Base-by-base conservation (phyloP, 2,113 vertebrate species). In the Prionailurus viverrinus region DNA sequence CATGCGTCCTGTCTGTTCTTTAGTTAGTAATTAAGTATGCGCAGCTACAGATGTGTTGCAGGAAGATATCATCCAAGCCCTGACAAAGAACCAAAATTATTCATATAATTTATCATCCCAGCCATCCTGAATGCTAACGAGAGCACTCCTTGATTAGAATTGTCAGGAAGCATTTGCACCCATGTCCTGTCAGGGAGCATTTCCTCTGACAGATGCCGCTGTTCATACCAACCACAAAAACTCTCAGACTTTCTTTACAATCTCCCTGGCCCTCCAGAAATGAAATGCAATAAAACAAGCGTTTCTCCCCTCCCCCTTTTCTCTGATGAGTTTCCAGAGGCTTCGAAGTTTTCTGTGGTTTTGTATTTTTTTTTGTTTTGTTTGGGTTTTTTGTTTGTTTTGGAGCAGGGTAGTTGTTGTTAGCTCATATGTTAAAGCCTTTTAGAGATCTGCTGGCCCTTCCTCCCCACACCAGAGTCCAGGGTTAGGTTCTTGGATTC, bases 71-170 rank as follows among this genome's bases (percentile, higher is more conserved):
- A 97, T 97, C 94, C 66, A 97, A 87, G 63, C 69, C 89, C 74
- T 98, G 97, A 98, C 97, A 98, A 98, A 98, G 97, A 97, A 97
- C 48, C 23, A 89, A 97, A 98, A 98, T 98, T 98, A 98, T 98
- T 99, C 97, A 84, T 97, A 92, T 98, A 94, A 97, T 97, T 91
- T 98, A 97, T 98, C 97, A 96, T 97, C 96, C 45, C 65, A 95
- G 91, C 83, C 89, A 95, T 97, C 95, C 94, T 95, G 98, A 98
- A 98, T 98, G 89, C 97, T 98, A 98, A 98, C 12, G 10, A 98
- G 97, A 97, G 66, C 80, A 27, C 65, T 96, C 96, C 98, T 98
- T 98, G 98, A 98, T 98, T 98, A 98, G 97, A 98, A 93, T 97
- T 98, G 98, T 98, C 98, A 97, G 41, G 97, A 98, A 97, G 93